A percentile compares a stretch with the other conserved stretches of the same genome.
phyloP scores from a whole-genome alignment of 2,113 vertebrate genomes.

The Mus musculus region DNA sequence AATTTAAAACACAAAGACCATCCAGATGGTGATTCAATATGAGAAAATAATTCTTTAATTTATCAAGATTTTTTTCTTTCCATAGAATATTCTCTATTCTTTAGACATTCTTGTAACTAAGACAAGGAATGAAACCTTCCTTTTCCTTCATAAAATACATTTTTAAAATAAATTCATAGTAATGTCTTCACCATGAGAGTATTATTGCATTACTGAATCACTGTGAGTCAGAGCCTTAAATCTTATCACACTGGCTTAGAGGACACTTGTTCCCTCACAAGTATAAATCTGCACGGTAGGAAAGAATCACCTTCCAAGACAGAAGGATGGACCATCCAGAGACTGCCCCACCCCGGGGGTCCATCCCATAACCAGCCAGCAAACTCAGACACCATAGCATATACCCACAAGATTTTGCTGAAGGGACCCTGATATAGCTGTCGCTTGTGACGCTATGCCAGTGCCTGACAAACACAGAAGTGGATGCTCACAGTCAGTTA shows the following conservation, averaged over 20 bases:
- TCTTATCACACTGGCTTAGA: slow-evolving; percentile 36
- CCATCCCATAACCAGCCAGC: too few relatives aligned
- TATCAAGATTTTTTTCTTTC: not conserved
- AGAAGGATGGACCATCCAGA: too few relatives aligned
- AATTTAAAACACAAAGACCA: not conserved
- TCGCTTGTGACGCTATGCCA: too few relatives aligned
- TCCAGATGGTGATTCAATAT: not conserved
- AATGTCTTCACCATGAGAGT: not conserved
- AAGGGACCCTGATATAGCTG: too few relatives aligned
- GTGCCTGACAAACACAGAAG: too few relatives aligned
- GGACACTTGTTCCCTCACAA: not conserved
- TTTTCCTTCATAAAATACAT: slow-evolving; percentile 16
- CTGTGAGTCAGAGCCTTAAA: slow-evolving; percentile 58
- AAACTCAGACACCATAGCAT: too few relatives aligned
- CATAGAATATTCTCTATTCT: not conserved
- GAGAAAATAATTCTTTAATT: slow-evolving; percentile 43
- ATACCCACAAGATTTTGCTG: too few relatives aligned
- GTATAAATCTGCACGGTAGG: not conserved
- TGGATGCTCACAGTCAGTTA: too few relatives aligned
- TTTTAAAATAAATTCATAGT: slow-evolving; percentile 34
- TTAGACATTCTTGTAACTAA: not conserved
- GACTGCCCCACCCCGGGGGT: too few relatives aligned
- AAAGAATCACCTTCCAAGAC: not conserved
- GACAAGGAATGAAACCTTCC: not conserved
- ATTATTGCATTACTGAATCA: slow-evolving; percentile 65